Base-by-base conservation (phyloP, 2,113 vertebrate genomes). In the Panthera tigris region DNA sequence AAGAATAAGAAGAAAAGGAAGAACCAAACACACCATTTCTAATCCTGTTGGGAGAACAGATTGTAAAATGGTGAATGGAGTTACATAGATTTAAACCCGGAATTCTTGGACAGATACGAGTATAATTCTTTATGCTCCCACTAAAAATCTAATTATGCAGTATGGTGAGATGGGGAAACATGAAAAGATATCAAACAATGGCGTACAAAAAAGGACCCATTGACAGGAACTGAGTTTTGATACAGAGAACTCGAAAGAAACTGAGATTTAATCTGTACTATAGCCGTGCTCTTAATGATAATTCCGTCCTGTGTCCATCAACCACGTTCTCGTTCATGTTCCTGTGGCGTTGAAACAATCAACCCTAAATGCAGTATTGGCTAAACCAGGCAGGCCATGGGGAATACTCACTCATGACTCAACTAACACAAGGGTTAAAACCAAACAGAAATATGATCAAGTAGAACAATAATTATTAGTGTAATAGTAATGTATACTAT, bases 31-130 rank as follows among this genome's bases (percentile, higher is more conserved):
- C 36, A 7, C 1, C 2, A 2, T 3, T 41, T 83, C 33, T 36
- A 45, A 33, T n/a, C 1, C 4, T 27, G 3, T 1, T 6, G 50
- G 21, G 65, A 69, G 82, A 27, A 16, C 25, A 39, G 50, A 25
- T 12, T 10, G 12, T 14, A 5, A 12, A 1, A 13, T 2, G 2
- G 8, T 1, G 4, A 25, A 33, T 57, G 11, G 15, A 12, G 57
- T 65, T 16, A 27, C 6, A 19, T 12, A 14, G 33, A 33, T 63
- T 61, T 39, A 45, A 45, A 57, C 48, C 69, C 4, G 31, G 4
- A 63, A 68, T 39, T 69, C 66, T 8, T 25, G 31, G 82, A 33
- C n/a, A 41, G 29, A 27, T 14, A 18, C n/a, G 21, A 5, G 3
- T 15, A 11, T 29, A 31, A 41, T 21, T 71, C 5, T 41, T 15